Conservation (phyloP, 2,888 invertebrate genomes). For the Drosophila leonis region DNA sequence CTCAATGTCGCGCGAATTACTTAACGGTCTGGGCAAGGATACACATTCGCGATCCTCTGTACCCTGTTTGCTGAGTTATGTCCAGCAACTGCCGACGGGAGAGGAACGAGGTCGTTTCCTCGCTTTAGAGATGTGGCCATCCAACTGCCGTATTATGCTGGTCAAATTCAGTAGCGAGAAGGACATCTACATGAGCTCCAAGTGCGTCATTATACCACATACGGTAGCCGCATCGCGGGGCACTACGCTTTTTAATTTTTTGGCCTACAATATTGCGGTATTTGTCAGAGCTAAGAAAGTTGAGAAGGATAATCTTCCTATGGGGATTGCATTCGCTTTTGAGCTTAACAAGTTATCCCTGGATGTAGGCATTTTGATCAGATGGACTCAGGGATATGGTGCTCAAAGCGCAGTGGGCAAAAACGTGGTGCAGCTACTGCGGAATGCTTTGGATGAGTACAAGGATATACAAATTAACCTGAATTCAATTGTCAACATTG, state of each 20-base stretch:
- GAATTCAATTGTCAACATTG: constrained; percentile 96
- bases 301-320: constrained; percentile 89
- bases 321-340: constrained; percentile 98
- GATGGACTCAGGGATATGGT: constrained; percentile 98
- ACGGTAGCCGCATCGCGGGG: constrained; percentile 96
- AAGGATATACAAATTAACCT: constrained; percentile 92
- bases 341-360: constrained; percentile 93
- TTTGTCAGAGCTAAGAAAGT: constrained; percentile 94
- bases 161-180: constrained; percentile 91
- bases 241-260: constrained; percentile 94
- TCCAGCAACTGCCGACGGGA: constrained; percentile 96
- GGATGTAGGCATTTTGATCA: constrained; percentile 92
- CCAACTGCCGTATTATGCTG: constrained; percentile 98
- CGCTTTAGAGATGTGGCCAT: constrained; percentile 98
- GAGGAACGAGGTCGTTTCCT: constrained; percentile 96
- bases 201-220: constrained; percentile 97
- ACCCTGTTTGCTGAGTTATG: constrained; percentile 97
- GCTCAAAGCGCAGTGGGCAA: constrained; percentile 94
- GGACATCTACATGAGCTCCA: constrained; percentile 96
- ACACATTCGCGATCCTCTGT: constrained; percentile 91
- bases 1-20: constrained; percentile 90
- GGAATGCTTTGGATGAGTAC: constrained; percentile 92
- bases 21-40: constrained; percentile 91
- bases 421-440: constrained; percentile 94
- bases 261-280: constrained; percentile 94